Evolutionary conservation across 2,797 vertebrate genomes (phyloP).

Genomic region (Bovichtus diacanthus): DNA sequence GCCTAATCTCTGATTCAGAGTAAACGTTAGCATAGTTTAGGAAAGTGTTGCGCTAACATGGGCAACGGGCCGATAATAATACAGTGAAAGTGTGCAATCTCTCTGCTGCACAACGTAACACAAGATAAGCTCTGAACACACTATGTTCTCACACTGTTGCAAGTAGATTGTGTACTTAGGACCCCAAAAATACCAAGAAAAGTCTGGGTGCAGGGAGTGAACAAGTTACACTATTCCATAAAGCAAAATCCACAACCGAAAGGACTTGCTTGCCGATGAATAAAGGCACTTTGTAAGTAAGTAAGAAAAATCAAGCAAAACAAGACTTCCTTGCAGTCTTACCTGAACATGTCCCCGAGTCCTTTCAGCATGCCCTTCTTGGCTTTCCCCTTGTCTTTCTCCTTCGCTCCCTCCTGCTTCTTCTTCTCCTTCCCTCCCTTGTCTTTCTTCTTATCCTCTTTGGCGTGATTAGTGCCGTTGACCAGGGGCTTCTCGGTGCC

Average conservation of each 20-base stretch:
- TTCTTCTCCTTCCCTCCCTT: conserved; percentile 89
- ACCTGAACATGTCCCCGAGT: conserved; percentile 95
- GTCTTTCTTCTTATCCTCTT: conserved; percentile 84
- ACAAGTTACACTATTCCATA: too few species aligned
- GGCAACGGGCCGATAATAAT: neutral
- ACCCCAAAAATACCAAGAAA: too few species aligned
- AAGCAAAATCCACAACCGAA: too few species aligned
- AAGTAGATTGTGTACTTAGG: too few species aligned
- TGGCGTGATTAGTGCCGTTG: conserved; percentile 80
- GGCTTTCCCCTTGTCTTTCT: conserved; percentile 93
- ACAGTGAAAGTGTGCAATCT: neutral
- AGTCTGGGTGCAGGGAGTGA: too few species aligned
- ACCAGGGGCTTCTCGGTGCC: conserved; percentile 77
- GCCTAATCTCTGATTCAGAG: neutral
- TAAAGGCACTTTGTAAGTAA: too few species aligned
- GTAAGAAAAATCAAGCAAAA: too few species aligned
- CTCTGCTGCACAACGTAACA: neutral
- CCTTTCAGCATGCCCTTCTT: conserved; percentile 96
- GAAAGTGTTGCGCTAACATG: neutral
- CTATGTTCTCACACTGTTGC: neutral
- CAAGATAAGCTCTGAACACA: neutral
- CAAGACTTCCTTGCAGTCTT: neutral
- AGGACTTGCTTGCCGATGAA: too few species aligned
- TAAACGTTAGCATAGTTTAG: neutral
- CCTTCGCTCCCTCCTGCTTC: conserved; percentile 78